These are phyloP conservation scores for Darevskia nairensis DNA, from an alignment of 2,797 vertebrate species.

Conservation along the genomic window DNA sequence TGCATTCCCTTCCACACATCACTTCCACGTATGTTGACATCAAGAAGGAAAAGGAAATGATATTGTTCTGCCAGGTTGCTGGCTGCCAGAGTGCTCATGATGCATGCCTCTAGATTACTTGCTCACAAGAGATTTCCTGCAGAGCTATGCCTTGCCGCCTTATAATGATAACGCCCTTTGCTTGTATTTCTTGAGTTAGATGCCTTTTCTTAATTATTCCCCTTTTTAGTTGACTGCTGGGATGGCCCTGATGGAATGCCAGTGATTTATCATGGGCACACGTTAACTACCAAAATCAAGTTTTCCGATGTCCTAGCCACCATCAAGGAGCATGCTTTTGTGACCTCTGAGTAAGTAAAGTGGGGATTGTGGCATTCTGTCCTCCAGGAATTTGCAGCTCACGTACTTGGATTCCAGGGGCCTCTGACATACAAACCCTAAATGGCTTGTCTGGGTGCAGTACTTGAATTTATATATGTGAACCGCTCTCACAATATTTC, in stretches of 20 bases:
- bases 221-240: conserved; percentile 96
- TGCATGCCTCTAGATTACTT: background rate
- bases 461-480: background rate
- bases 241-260: conserved; percentile 98
- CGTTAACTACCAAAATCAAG: conserved; percentile 98
- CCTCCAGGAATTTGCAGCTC: background rate
- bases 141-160: background rate
- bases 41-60: background rate
- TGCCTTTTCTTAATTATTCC: background rate
- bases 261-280: conserved; percentile 98
- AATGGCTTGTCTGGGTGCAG: background rate
- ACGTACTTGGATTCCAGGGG: background rate
- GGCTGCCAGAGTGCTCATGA: background rate
- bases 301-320: conserved; percentile 93
- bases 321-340: conserved; percentile 98
- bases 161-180: accelerated
- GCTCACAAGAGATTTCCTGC: accelerated
- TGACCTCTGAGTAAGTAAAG: conserved; percentile 94
- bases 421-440: background rate
- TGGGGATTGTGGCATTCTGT: background rate
- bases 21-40: background rate
- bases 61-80: background rate
- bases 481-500: background rate
- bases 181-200: background rate
- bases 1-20: background rate